Conservation (phyloP, 2,113 vertebrate species). For the Pristiophorus japonicus region DNA sequence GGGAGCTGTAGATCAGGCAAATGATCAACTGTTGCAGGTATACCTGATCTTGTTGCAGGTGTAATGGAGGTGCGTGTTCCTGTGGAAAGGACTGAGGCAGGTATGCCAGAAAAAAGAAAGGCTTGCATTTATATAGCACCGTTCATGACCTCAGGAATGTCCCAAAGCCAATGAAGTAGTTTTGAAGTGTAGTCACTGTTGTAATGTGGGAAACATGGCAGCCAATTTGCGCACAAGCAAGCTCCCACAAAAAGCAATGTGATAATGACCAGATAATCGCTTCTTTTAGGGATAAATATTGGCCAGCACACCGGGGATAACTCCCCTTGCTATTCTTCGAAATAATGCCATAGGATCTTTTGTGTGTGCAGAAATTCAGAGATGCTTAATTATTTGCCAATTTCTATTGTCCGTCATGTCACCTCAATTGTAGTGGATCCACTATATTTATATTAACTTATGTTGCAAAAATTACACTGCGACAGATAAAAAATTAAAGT, state of each 20-base stretch:
- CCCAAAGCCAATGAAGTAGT: not conserved
- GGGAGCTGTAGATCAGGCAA: not conserved
- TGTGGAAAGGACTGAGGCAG: not conserved
- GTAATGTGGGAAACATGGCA: not conserved
- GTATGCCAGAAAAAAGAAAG: not conserved
- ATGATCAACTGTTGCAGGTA: not conserved
- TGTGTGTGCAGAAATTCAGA: not conserved
- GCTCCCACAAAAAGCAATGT: not conserved
- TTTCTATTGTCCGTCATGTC: not conserved
- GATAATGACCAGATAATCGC: no score
- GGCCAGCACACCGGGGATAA: not conserved
- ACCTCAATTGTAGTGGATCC: not conserved
- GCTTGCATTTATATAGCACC: not conserved
- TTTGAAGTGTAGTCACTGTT: not conserved
- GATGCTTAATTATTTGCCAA: not conserved
- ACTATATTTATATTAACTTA: not conserved
- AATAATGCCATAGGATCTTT: not conserved
- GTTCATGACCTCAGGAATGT: not conserved
- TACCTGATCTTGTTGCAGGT: not conserved
- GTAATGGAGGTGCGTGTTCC: not conserved
- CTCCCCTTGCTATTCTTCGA: not conserved
- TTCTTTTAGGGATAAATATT: not conserved
- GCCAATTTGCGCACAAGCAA: not conserved
- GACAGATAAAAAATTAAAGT: not conserved
- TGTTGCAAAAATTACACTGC: not conserved